A percentile compares a stretch with the other conserved stretches of the same genome.
These are phyloP conservation scores for Varanus komodoensis DNA, from an alignment of 2,113 vertebrate genomes.

Conservation along the genomic window DNA sequence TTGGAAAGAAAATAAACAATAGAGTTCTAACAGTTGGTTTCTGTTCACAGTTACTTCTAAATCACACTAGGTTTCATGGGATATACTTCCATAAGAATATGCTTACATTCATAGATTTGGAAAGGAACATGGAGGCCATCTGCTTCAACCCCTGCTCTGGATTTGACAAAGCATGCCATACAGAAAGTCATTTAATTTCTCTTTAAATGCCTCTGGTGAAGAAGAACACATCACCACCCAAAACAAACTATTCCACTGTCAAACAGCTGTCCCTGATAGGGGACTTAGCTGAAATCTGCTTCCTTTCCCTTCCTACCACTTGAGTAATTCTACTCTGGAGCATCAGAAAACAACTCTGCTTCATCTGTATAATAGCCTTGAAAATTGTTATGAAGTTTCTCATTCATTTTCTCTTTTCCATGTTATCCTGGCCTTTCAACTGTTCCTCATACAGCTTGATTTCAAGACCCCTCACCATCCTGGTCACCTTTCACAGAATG, in stretches of 20 bases:
- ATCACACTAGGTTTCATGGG: neutral
- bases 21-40: too few species aligned
- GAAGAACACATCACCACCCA: neutral
- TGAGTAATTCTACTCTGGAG: neutral
- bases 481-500: neutral
- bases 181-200: too few species aligned
- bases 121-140: neutral
- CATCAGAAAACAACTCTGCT: neutral
- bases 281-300: neutral
- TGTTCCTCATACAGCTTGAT: too few species aligned
- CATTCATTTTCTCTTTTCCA: neutral
- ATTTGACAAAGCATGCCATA: too few species aligned
- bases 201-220: neutral
- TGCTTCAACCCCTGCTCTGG: too few species aligned
- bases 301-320: neutral
- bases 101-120: too few species aligned
- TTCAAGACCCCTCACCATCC: neutral
- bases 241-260: neutral
- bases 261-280: neutral
- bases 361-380: neutral
- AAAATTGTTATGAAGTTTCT: neutral
- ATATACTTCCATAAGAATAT: too few species aligned
- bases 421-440: too few species aligned
- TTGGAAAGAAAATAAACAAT: neutral
- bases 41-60: neutral